These are phyloP conservation scores for Platichthys flesus DNA, from an alignment of 2,113 vertebrate genomes.

Conservation along the genomic window DNA sequence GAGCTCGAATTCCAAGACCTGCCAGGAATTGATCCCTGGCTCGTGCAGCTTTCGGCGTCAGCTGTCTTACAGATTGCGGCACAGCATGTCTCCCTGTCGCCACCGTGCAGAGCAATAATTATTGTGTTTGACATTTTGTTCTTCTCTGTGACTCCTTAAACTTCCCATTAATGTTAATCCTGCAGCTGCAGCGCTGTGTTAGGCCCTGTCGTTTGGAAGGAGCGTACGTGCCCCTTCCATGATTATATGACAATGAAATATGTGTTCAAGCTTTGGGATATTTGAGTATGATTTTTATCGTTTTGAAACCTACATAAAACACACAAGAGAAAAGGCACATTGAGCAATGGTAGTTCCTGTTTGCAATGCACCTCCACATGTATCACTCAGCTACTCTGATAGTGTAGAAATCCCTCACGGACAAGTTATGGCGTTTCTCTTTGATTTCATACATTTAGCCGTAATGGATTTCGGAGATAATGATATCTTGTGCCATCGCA, in stretches of 20 bases:
- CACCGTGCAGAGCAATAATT: slow-evolving; percentile 52
- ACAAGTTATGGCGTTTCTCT: too few species aligned
- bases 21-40: slow-evolving; percentile 48
- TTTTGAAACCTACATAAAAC: too few species aligned
- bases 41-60: slow-evolving; percentile 50
- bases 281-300: too few species aligned
- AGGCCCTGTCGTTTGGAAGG: background rate
- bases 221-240: background rate
- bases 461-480: background rate
- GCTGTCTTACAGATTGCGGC: slow-evolving; percentile 64
- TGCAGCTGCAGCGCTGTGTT: slow-evolving; percentile 5
- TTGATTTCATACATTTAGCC: too few species aligned
- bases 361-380: too few species aligned
- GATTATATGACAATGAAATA: background rate
- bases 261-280: too few species aligned
- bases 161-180: slow-evolving; percentile 33
- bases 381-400: too few species aligned
- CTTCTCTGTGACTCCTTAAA: slow-evolving; percentile 36
- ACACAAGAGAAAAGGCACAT: too few species aligned
- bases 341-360: too few species aligned
- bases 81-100: slow-evolving; percentile 58
- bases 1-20: background rate
- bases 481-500: background rate
- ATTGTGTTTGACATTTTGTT: slow-evolving; percentile 62
- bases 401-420: too few species aligned